Evolutionary conservation across 2,797 vertebrate genomes (phyloP).

Genomic region (Gorsachius magnificus): DNA sequence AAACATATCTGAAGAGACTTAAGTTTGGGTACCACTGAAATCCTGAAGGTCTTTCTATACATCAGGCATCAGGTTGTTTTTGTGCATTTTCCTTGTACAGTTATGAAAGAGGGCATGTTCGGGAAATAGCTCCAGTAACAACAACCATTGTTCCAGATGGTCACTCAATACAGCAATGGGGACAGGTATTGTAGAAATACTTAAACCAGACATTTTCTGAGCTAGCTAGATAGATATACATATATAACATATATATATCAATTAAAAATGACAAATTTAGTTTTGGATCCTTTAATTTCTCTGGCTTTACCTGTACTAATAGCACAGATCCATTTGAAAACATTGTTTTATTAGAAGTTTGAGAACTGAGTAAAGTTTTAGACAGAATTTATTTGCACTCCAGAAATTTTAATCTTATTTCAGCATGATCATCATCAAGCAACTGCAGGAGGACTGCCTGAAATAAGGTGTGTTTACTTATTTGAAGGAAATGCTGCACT

Average conservation of each 20-base stretch:
- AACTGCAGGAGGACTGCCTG: background rate
- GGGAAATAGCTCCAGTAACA: background rate
- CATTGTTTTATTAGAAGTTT: background rate
- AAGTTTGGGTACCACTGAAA: background rate
- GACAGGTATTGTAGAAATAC: background rate
- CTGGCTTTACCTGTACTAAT: background rate
- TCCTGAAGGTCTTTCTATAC: background rate
- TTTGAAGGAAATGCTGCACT: background rate
- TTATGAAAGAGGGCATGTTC: background rate
- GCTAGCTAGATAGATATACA: background rate
- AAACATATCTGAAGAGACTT: background rate
- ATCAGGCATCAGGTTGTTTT: background rate
- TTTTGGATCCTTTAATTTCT: background rate
- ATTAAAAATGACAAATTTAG: background rate
- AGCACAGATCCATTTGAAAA: background rate
- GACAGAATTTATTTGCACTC: background rate
- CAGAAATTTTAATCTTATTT: background rate
- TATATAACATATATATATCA: background rate
- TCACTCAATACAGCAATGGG: background rate
- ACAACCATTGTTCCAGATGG: rapidly evolving
- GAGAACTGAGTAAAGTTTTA: background rate
- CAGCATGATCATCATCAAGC: background rate
- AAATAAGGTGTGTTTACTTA: background rate
- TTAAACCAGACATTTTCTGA: background rate
- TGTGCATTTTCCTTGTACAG: background rate